A percentile compares a stretch with the other conserved stretches of the same genome.
phyloP scores from a whole-genome alignment of 2,113 vertebrate species.

The Nothocercus julius region DNA sequence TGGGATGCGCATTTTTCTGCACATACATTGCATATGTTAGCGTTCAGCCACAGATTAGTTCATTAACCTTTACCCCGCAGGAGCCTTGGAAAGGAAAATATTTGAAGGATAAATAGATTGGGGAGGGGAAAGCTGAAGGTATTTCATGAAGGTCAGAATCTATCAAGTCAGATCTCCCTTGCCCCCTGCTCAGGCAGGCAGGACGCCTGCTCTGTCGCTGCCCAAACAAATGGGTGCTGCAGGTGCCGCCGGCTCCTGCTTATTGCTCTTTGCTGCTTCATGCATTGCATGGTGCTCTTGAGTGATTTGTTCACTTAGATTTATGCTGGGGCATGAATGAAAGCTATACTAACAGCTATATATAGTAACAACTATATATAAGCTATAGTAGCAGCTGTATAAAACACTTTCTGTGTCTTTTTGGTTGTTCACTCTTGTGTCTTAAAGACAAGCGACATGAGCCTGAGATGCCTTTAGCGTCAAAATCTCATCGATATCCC shows the following conservation, averaged over 20 bases:
- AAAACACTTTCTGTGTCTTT: too few relatives aligned
- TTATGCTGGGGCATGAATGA: background rate
- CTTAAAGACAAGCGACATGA: background rate
- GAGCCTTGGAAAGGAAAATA: conserved; percentile 17
- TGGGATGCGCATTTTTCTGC: conserved; percentile 43
- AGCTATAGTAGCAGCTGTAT: too few relatives aligned
- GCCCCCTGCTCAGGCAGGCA: fast-evolving
- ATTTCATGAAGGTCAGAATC: conserved; percentile 40
- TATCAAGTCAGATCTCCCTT: background rate
- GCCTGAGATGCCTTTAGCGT: background rate
- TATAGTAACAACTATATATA: too few relatives aligned
- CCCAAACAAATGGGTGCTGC: background rate
- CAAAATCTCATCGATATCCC: background rate
- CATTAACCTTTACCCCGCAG: conserved; percentile 56
- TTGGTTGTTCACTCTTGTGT: background rate
- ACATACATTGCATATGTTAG: conserved; percentile 19
- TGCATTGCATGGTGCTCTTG: background rate
- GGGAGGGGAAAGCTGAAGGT: background rate
- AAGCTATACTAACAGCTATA: background rate
- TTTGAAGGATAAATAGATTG: background rate
- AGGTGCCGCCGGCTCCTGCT: background rate
- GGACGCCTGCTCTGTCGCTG: background rate
- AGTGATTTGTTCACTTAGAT: background rate
- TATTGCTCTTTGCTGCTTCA: background rate
- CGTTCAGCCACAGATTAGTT: conserved; percentile 35